Conservation (phyloP, 2,888 invertebrate genomes). For the Kryphioiulus occultus region DNA sequence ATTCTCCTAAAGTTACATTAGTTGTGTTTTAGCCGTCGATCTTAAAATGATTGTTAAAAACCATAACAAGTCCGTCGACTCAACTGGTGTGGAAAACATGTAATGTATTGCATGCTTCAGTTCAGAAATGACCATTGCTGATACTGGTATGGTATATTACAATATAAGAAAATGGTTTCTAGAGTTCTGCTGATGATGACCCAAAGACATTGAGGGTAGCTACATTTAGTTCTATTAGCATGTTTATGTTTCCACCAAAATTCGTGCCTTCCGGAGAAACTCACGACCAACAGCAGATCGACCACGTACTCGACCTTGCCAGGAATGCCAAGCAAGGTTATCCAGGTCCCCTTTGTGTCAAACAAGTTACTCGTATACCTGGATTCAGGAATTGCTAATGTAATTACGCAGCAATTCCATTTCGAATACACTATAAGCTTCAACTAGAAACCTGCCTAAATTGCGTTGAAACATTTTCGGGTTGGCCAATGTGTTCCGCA, state of each 20-base stretch:
- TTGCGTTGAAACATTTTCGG: background rate
- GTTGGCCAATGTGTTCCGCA: background rate
- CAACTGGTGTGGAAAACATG: no score
- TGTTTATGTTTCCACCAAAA: no score
- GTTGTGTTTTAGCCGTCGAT: no score
- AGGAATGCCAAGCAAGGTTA: constrained; percentile 4
- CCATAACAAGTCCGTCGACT: no score
- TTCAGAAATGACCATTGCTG: no score
- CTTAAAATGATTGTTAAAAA: no score
- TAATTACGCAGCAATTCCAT: background rate
- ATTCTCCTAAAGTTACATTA: no score
- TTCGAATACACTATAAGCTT: background rate
- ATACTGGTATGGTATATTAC: no score
- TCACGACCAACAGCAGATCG: background rate
- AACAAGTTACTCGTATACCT: background rate
- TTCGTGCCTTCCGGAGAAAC: background rate
- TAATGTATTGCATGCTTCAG: no score
- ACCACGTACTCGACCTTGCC: background rate
- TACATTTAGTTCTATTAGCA: no score
- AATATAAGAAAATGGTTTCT: no score
- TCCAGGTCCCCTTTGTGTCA: background rate
- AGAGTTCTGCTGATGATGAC: background rate
- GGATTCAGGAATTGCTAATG: background rate
- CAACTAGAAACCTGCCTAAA: background rate
- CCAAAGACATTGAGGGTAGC: background rate